Base-by-base conservation (phyloP, 1,140 invertebrate species). In the Ceratitis capitata region DNA sequence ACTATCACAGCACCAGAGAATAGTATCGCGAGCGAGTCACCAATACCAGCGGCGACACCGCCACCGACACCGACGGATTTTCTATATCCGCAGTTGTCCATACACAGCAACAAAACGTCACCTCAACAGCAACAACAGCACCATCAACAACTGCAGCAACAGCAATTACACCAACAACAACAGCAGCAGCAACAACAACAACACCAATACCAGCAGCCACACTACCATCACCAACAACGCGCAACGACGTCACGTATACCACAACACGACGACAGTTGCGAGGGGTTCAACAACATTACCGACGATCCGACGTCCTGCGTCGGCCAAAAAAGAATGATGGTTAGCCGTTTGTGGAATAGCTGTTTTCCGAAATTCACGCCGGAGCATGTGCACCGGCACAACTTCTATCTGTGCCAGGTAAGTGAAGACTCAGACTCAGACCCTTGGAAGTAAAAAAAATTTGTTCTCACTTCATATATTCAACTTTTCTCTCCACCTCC, bases 271-370 rank as follows among this genome's bases (percentile, higher is more conserved):
- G 89, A 89, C 87, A 91, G 89, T 85, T 91, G 90, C 86, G 90
- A 91, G 74, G 89, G 89, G 84, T 91, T 91, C 87, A 89, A 91
- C 83, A 88, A 91, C 32, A 88, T 91, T 12, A 87, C 90, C 78
- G 88, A 87, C 87, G 88, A 91, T 85, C 88, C 85, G 85, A 89
- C 85, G 85, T 90, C 87, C 58, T 90, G 89, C 85, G 86, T 91
- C 85, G 89, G 89, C 82, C 88, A 90, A 64, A 88, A 91, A 61
- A 91, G 89, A 91, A 91, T 91, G 90, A 92, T 92, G 91, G 91
- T 92, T 86, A 92, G 89, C 87, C 91, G 91, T 89, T 87, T 91
- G 88, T 92, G 91, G 91, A 92, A 92, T 29, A 91, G 89, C 64
- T 92, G 91, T 86, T 92, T 91, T 56, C 91, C 90, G 87, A 91